These are phyloP conservation scores for Stictonetta naevosa DNA, from an alignment of 2,113 vertebrate genomes.

Conservation along the genomic window DNA sequence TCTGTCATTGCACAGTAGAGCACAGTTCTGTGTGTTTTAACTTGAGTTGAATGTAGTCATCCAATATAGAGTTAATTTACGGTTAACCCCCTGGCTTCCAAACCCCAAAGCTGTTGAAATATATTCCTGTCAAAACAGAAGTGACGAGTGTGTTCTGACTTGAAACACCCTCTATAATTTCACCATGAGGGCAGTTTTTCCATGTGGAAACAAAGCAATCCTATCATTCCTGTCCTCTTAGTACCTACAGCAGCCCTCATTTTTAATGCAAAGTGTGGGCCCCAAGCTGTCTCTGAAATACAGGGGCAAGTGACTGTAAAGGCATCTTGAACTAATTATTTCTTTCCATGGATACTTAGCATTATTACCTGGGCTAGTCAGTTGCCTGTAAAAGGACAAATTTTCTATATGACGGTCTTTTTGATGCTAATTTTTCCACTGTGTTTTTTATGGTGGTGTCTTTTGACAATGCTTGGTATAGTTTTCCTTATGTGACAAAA, in stretches of 20 bases:
- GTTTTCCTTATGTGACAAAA: conserved; percentile 22
- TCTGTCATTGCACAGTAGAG: not conserved
- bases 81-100: conserved; percentile 5
- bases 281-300: not conserved
- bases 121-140: not conserved
- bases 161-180: conserved; percentile 15
- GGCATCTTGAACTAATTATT: conserved; percentile 27
- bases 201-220: not conserved
- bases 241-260: conserved; percentile 21
- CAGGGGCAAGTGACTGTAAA: not conserved
- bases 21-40: not conserved
- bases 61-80: not conserved
- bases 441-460: not conserved
- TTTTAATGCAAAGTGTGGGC: conserved; percentile 36
- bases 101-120: not conserved
- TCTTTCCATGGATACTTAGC: not conserved
- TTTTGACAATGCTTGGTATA: not conserved
- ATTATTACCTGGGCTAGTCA: conserved; percentile 32
- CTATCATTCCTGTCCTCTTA: conserved; percentile 23
- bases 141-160: not conserved
- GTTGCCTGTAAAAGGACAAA: conserved; percentile 15
- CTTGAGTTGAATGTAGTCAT: not conserved
- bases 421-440: not conserved
- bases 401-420: not conserved
- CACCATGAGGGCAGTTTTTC: conserved; percentile 15